Evolutionary conservation across 2,797 vertebrate genomes (phyloP).

Genomic region (Myotis planiceps): DNA sequence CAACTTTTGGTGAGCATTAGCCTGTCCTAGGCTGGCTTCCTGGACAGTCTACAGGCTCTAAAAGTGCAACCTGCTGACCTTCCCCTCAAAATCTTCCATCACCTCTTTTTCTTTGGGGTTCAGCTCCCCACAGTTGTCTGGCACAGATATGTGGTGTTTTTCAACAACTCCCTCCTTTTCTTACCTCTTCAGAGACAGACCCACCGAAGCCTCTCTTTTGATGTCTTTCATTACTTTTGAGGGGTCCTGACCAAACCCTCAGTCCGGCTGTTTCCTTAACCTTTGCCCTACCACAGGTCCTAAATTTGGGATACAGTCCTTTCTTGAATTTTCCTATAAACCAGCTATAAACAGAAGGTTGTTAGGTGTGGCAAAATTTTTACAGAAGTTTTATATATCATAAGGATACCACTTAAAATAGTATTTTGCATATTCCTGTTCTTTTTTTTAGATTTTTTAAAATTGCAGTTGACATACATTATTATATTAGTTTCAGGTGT

Average conservation of each 20-base stretch:
- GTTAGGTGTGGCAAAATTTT: neutral
- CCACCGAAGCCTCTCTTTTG: neutral
- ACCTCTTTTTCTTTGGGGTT: neutral
- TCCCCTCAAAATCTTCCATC: neutral
- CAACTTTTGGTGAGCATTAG: neutral
- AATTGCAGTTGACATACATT: neutral
- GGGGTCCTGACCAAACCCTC: neutral
- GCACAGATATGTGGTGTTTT: neutral
- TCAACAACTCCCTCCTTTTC: neutral
- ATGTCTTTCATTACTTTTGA: neutral
- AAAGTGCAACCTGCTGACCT: neutral
- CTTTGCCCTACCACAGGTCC: neutral
- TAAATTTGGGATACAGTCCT: neutral
- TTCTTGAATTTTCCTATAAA: neutral
- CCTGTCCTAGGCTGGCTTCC: neutral
- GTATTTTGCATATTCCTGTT: neutral
- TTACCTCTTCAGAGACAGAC: neutral
- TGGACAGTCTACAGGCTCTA: neutral
- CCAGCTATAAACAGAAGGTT: neutral
- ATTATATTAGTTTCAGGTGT: neutral
- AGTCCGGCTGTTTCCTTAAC: neutral
- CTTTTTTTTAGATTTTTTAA: neutral
- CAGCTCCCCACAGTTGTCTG: neutral
- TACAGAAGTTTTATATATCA: neutral
- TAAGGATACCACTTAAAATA: neutral